Evolutionary conservation across 2,888 invertebrate species (phyloP).

Genomic region (Lissonota sp.): DNA sequence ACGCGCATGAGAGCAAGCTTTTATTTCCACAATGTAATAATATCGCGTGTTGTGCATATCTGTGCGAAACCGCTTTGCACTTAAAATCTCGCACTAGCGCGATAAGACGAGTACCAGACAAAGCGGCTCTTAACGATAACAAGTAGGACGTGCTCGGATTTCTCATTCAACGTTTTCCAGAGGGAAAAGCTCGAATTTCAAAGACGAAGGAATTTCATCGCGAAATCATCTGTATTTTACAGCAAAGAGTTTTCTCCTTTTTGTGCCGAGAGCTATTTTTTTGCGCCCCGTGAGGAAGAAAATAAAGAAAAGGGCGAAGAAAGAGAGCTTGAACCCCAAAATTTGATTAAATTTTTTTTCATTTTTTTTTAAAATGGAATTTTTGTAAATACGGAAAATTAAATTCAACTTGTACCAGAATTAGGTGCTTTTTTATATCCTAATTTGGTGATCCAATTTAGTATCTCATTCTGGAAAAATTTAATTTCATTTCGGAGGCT

Average conservation of each 20-base stretch:
- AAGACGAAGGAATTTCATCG: constrained; percentile 18
- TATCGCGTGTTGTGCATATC: neutral
- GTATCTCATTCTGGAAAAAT: too few relatives aligned
- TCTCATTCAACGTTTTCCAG: neutral
- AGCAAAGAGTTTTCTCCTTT: neutral
- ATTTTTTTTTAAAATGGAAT: too few relatives aligned
- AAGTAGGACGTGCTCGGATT: constrained; percentile 39
- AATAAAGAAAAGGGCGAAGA: neutral
- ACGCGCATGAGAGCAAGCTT: neutral
- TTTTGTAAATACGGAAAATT: too few relatives aligned
- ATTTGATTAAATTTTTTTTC: too few relatives aligned
- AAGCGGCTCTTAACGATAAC: constrained; percentile 40
- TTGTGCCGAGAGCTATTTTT: neutral
- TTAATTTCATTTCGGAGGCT: too few relatives aligned
- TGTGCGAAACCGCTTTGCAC: neutral
- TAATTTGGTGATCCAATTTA: too few relatives aligned
- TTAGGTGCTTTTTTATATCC: too few relatives aligned
- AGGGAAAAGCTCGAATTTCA: neutral
- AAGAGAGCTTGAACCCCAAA: neutral
- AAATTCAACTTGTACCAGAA: too few relatives aligned
- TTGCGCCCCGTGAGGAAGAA: constrained; percentile 5
- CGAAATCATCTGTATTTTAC: neutral
- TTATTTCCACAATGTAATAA: constrained; percentile 3
- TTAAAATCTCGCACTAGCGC: constrained; percentile 17
- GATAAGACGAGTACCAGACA: constrained; percentile 26